phyloP scores from a whole-genome alignment of 2,113 vertebrate species.

The Garra rufa region DNA sequence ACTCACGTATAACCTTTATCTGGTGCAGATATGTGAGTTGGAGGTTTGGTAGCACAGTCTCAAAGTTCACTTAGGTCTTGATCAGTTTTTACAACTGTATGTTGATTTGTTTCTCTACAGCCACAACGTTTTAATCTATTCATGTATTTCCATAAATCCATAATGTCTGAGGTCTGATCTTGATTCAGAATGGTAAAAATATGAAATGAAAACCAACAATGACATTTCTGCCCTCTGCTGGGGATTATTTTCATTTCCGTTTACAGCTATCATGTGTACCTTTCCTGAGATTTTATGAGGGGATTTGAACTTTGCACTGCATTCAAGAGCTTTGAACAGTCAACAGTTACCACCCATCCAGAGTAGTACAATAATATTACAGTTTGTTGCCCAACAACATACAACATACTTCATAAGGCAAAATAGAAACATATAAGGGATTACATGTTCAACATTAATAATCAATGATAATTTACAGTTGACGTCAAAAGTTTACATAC shows the following conservation, averaged over 20 bases:
- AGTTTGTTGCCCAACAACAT: not conserved
- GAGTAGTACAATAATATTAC: not conserved
- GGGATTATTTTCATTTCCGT: not conserved
- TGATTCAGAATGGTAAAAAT: not conserved
- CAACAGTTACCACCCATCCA: not conserved
- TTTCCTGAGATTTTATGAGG: not conserved
- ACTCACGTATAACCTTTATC: slow-evolving; percentile 21
- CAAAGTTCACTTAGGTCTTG: slow-evolving; percentile 55
- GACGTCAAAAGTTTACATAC: no score
- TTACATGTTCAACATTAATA: not conserved
- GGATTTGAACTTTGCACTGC: slow-evolving; percentile 7
- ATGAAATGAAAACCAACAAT: not conserved
- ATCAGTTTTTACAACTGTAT: not conserved
- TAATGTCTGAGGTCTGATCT: not conserved
- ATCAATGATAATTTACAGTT: not conserved
- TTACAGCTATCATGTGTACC: not conserved
- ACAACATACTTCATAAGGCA: not conserved
- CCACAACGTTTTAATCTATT: not conserved
- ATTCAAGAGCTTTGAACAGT: slow-evolving; percentile 2
- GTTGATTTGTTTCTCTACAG: not conserved
- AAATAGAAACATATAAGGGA: not conserved
- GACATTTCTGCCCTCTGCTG: slow-evolving; percentile 5
- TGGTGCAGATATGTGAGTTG: slow-evolving; percentile 33
- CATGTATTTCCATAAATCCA: not conserved
- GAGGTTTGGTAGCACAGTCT: slow-evolving; percentile 33